These are phyloP conservation scores for Protosalanx chinensis DNA, from an alignment of 2,797 vertebrate species.

Conservation along the genomic window DNA sequence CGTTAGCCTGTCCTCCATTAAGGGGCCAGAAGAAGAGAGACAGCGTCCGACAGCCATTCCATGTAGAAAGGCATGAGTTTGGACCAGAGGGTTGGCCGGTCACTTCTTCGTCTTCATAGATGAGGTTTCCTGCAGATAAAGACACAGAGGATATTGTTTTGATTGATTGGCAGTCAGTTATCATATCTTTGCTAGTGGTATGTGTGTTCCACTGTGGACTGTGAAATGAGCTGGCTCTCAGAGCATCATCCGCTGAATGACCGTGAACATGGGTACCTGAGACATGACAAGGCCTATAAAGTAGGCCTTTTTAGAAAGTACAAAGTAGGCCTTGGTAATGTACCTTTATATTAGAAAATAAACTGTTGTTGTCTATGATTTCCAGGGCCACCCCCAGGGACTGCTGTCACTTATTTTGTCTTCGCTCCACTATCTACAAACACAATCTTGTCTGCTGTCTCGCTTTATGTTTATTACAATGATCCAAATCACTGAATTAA, in stretches of 20 bases:
- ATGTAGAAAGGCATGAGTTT: background rate
- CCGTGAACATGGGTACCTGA: no score
- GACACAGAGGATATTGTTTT: background rate
- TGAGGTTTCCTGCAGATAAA: background rate
- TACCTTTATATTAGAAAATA: background rate
- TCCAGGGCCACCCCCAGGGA: no score
- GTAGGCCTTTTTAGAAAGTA: no score
- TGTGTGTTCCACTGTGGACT: slow-evolving; percentile 19
- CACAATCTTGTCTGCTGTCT: slow-evolving; percentile 21
- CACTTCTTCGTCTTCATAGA: slow-evolving; percentile 13
- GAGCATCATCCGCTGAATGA: slow-evolving; percentile 41
- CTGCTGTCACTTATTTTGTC: no score
- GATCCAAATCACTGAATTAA: slow-evolving; percentile 30
- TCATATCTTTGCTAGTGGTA: slow-evolving; percentile 23
- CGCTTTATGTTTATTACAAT: slow-evolving; percentile 16
- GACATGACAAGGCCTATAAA: no score
- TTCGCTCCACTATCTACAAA: no score
- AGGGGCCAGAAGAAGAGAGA: slow-evolving; percentile 8
- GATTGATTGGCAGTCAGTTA: no score
- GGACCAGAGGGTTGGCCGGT: background rate
- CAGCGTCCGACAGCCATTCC: slow-evolving; percentile 6
- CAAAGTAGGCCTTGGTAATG: no score
- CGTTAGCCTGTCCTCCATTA: slow-evolving; percentile 33
- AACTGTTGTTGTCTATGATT: background rate
- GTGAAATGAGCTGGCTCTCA: slow-evolving; percentile 23